Base-by-base conservation (phyloP, 2,797 vertebrate species). In the Mormyrops attenuatus region DNA sequence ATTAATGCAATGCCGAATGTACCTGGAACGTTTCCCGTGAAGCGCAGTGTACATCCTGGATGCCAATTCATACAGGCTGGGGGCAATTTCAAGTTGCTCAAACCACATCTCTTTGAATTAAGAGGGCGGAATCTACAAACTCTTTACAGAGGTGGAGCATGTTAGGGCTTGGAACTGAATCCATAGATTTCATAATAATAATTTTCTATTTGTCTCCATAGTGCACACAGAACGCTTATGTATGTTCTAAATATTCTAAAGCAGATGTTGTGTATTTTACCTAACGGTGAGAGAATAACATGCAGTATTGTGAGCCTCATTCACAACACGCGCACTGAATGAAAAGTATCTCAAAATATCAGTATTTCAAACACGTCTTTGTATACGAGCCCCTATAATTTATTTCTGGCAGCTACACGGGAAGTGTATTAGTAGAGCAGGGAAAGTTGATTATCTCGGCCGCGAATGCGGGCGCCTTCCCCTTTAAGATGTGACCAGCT, bases 401-500 rank as follows among this genome's bases (percentile, higher is more conserved):
- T 34, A 69, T 69, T 34, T 69, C 63, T 66, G 63, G 63, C 63
- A 11, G 63, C 63, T 66, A 66, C 63, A 30, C 26, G 63, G 13
- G 11, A 66, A 66, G 60, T 26, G 63, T 30, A 13, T 69, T 69
- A 34, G 26, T 13, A 13, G 63, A 34, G 13, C 66, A 34, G 30
- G 4, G 66, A 69, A 69, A 69, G 30, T 69, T 69, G 66, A 34
- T 69, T 34, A 69, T 69, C 66, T 69, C 30, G 30, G 66, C 66
- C 30, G 66, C 34, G 82, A 85, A 50, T 7, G 8, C 20, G 47
- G 41, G 38, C 17, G 80, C 41, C 89, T 89, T 86, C 57, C 89
- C 89, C 89, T 89, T 89, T 89, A 89, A 89, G 89, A 89, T 47
- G 17, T 50, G 41, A 57, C 20, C 77, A 66, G 55, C 53, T 85